Percentiles rank a stretch among this genome's conserved stretches.
phyloP scores from a whole-genome alignment of 2,888 invertebrate species.

The Eumerus sabulonum region DNA sequence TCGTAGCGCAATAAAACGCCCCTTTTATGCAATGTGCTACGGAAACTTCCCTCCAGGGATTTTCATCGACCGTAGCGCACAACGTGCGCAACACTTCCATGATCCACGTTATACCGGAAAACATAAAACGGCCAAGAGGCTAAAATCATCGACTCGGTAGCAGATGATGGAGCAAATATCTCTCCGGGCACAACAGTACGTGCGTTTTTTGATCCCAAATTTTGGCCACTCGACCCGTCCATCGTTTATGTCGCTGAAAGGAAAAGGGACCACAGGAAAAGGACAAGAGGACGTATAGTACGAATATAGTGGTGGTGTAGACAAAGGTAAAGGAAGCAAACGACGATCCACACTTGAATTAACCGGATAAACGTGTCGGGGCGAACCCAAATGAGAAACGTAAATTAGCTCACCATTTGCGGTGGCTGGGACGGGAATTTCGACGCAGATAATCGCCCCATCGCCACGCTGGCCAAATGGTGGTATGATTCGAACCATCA shows the following conservation, averaged over 20 bases:
- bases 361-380: conserved; percentile 51
- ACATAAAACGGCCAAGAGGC: conserved; percentile 53
- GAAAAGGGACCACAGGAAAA: conserved; percentile 6
- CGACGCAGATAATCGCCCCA: conserved; percentile 17
- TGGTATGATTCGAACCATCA: conserved; percentile 20
- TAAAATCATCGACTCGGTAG: conserved; percentile 55
- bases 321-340: conserved; percentile 1
- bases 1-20: conserved; percentile 46
- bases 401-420: conserved; percentile 41
- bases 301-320: background rate
- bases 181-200: conserved; percentile 30
- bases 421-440: conserved; percentile 1
- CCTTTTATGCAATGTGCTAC: conserved; percentile 17
- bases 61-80: conserved; percentile 25
- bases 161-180: conserved; percentile 43
- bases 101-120: conserved; percentile 42
- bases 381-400: conserved; percentile 43
- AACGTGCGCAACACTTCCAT: conserved; percentile 10
- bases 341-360: conserved; percentile 36
- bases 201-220: conserved; percentile 43
- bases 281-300: too few species aligned
- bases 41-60: conserved; percentile 42
- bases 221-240: conserved; percentile 40
- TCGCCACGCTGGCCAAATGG: background rate
- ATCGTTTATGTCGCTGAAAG: background rate